Conservation (phyloP, 2,113 vertebrate species). For the Sisor rabdophorus region DNA sequence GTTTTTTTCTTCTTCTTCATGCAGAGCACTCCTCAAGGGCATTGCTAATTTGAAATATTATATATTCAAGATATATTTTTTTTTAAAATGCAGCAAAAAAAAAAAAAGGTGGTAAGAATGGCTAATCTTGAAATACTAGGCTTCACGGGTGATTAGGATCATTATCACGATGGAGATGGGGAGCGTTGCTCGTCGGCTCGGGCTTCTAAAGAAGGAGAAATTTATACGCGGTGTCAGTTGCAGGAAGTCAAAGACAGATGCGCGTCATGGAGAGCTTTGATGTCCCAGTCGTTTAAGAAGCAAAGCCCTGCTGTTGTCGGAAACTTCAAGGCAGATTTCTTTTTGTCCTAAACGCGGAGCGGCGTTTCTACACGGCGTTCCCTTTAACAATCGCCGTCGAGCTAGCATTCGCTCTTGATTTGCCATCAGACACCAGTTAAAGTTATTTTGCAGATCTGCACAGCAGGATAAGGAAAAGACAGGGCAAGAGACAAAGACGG, state of each 20-base stretch:
- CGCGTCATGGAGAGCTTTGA: conserved; percentile 64
- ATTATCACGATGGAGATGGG: conserved; percentile 24
- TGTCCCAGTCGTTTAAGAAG: conserved; percentile 60
- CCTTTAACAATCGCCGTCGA: conserved; percentile 62
- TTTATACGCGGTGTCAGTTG: conserved; percentile 39
- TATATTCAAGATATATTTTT: conserved; percentile 11
- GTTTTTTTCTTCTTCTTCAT: neutral
- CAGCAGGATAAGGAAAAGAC: conserved; percentile 16
- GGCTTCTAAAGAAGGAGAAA: conserved; percentile 27
- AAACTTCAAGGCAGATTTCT: conserved; percentile 59
- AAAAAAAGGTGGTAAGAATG: conserved; percentile 14
- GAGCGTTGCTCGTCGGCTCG: neutral
- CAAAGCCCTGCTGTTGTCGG: conserved; percentile 66
- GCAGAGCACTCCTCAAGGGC: conserved; percentile 21
- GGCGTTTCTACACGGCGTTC: conserved; percentile 62
- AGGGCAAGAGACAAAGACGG: neutral
- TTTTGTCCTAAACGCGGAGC: conserved; percentile 64
- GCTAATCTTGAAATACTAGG: conserved; percentile 17
- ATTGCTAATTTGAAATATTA: conserved; percentile 30
- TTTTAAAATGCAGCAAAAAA: conserved; percentile 1
- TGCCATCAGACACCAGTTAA: conserved; percentile 55
- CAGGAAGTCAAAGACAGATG: conserved; percentile 53
- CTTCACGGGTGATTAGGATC: conserved; percentile 26
- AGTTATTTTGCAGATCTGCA: conserved; percentile 33
- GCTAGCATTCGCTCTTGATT: conserved; percentile 58